Evolutionary conservation across 2,888 invertebrate genomes (phyloP).

Genomic region (Campoplex capitator): DNA sequence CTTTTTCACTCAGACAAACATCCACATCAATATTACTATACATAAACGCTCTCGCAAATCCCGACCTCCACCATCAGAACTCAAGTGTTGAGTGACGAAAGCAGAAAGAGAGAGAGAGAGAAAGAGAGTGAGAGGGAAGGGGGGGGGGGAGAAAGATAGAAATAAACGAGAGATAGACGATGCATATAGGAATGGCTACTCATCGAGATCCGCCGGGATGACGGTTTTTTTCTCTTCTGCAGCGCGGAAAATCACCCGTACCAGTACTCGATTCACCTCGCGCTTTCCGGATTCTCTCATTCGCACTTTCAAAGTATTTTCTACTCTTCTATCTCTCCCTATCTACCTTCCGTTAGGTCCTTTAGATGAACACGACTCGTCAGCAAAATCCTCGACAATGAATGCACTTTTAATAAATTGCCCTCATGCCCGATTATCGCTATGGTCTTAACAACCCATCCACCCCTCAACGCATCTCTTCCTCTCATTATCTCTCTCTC

Average conservation of each 20-base stretch:
- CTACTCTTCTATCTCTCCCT: constrained; percentile 32
- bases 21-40: background rate
- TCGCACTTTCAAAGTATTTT: constrained; percentile 27
- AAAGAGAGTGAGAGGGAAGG: background rate
- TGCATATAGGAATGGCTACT: constrained; percentile 32
- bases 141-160: constrained; percentile 3
- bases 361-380: constrained; percentile 74
- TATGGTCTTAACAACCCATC: constrained; percentile 69
- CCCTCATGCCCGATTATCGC: constrained; percentile 76
- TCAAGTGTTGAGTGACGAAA: constrained; percentile 70
- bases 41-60: constrained; percentile 45
- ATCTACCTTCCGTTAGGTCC: constrained; percentile 48
- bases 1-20: constrained; percentile 7
- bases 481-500: constrained; percentile 53
- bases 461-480: constrained; percentile 51
- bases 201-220: constrained; percentile 48
- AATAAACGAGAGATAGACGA: constrained; percentile 16
- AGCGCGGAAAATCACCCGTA: constrained; percentile 39
- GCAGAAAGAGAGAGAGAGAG: constrained; percentile 1
- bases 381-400: constrained; percentile 80
- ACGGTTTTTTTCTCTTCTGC: constrained; percentile 13
- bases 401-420: constrained; percentile 83
- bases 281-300: constrained; percentile 51
- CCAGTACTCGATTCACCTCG: constrained; percentile 46
- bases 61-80: constrained; percentile 73